phyloP scores from a whole-genome alignment of 2,888 invertebrate genomes.

The Rhopalosiphum nymphaeae region DNA sequence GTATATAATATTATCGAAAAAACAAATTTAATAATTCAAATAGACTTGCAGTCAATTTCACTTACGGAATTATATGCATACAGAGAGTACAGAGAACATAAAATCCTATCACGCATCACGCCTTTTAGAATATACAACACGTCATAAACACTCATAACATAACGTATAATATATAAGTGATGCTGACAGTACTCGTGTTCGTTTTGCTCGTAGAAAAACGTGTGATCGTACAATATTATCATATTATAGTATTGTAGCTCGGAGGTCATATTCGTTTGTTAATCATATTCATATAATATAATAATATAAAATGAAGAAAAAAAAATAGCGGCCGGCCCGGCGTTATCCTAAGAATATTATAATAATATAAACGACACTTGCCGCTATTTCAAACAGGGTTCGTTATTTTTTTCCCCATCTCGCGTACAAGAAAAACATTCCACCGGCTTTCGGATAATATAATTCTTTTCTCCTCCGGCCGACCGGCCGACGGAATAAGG shows the following conservation, averaged over 20 bases:
- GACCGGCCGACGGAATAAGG: slow-evolving; percentile 15
- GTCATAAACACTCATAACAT: neutral
- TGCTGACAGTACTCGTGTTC: neutral
- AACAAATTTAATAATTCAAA: neutral
- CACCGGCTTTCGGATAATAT: neutral
- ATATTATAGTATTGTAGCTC: neutral
- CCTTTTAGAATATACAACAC: neutral
- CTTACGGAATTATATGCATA: neutral
- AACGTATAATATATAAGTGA: neutral
- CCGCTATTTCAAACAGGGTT: neutral
- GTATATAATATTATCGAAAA: neutral
- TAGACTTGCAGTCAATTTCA: neutral
- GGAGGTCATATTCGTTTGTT: neutral
- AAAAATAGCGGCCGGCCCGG: neutral
- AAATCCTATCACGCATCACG: neutral
- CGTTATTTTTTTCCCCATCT: neutral
- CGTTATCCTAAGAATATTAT: neutral
- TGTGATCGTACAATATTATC: neutral
- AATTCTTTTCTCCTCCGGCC: slow-evolving; percentile 25
- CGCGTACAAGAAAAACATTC: neutral
- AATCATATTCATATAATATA: neutral
- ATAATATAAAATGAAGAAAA: neutral
- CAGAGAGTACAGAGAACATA: neutral
- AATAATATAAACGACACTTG: slow-evolving; percentile 4
- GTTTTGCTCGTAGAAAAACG: neutral